Base-by-base conservation (phyloP, 2,888 invertebrate genomes). In the Cantharis nigra region DNA sequence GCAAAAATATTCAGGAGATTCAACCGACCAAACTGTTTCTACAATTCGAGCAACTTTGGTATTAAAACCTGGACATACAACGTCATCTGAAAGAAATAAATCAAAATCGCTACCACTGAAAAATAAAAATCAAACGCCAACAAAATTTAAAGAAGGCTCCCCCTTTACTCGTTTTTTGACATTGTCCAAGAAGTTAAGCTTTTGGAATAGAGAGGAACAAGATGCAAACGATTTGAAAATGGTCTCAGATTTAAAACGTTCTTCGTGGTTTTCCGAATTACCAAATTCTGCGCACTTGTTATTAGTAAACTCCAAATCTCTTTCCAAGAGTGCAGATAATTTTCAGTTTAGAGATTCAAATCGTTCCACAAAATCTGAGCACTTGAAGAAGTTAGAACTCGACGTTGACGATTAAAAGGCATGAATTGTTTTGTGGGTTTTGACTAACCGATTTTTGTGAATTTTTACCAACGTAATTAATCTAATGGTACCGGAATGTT, bases 121-220 rank as follows among this genome's bases (percentile, higher is more conserved):
- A 26, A 67, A 5, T 23, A 67, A 26, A 67, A 67, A 26, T 33
- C 80, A 75, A 72, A 9, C 26, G 1, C 70, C 79, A 10, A 76
- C 28, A 63, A 80, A 79, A 69, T 77, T 77, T 67, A 80, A 84
- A 80, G 71, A 82, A 80, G 82, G 84, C 79, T 81, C 83, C 70
- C 28, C 85, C 70, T 79, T 85, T 75, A 70, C 84, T 64, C 86
- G 86, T 79, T 81, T 92, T 77, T 88, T 92, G 76, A 90, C 90
- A 78, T 85, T 92, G 72, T 91, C 92, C 9, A 89, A 90, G 80
- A 91, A 91, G 87, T 86, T 92, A 77, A 90, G 89, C 63, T 91
- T 91, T 86, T 91, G 91, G 91, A 87, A 90, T 81, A 91, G 89
- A 87, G 85, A 83, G 79, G 90, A 90, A 63, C 88, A 79, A 70